Base-by-base conservation (phyloP, 2,797 vertebrate genomes). In the Aquila chrysaetos region DNA sequence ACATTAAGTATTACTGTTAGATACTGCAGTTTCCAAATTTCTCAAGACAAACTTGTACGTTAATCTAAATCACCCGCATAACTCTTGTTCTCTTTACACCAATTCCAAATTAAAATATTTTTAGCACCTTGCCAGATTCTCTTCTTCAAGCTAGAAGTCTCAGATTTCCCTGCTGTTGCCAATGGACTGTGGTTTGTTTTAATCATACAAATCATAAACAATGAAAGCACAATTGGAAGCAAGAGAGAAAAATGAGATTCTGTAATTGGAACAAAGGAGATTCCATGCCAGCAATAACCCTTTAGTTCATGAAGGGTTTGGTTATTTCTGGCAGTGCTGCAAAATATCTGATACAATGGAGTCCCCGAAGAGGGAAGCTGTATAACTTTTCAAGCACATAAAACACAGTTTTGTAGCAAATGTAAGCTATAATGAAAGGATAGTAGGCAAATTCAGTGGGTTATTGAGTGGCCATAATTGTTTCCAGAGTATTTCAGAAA, bases 171-270 rank as follows among this genome's bases (percentile, higher is more conserved):
- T 79, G 85, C 94, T 85, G 84, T 93, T 96, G 95, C 93, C 92
- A 95, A 3, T 0, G 0, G 80, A 74, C 69, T 75, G 64, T 72
- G 92, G 87, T 90, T 94, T 88, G 65, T 94, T 95, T 95, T 96
- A 95, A 93, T 95, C 91, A 77, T 63, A 78, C 92, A 88, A 95
- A 95, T 73, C 87, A 82, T 91, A 94, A 96, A 93, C 95, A 96
- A 59, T 60, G 65, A 90, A 96, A 92, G 85, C 69, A 79, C 85
- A 88, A 89, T 70, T 83, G 91, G 81, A 94, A 91, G 44, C 82
- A 91, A 95, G 81, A 80, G 49, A 90, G 93, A 95, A 97, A 97
- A 97, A 94, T 59, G 81, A 92, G 94, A 93, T 91, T 75, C 96
- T 81, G 87, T 96, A 92, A 91, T 92, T 94, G 92, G 86, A 91